Evolutionary conservation across 2,797 vertebrate genomes (phyloP).

Genomic region (Microcaecilia unicolor): DNA sequence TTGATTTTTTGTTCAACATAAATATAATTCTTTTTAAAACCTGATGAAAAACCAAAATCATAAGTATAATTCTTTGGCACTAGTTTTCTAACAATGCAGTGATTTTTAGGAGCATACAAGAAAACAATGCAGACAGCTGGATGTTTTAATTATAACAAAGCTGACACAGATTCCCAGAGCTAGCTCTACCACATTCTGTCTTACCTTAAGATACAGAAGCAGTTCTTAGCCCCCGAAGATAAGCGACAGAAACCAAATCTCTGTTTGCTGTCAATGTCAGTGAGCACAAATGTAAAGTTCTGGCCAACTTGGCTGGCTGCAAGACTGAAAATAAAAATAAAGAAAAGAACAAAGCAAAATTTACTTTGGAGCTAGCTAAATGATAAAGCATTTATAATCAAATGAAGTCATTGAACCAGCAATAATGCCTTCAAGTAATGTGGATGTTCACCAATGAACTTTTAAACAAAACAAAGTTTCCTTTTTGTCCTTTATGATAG

Average conservation of each 20-base stretch:
- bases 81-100: constrained; percentile 44
- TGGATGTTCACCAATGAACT: no score
- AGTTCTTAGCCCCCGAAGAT: constrained; percentile 74
- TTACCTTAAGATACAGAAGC: constrained; percentile 83
- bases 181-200: constrained; percentile 24
- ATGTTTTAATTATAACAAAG: constrained; percentile 30
- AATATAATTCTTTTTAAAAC: no score
- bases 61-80: constrained; percentile 32
- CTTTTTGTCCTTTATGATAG: no score
- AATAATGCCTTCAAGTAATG: no score
- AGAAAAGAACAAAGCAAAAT: constrained; percentile 25
- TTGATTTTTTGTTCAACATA: no score
- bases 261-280: constrained; percentile 79
- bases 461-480: no score
- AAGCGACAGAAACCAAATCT: constrained; percentile 73
- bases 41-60: constrained; percentile 36
- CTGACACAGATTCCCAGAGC: constrained; percentile 22
- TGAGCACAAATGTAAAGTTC: constrained; percentile 76
- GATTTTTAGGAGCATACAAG: constrained; percentile 41
- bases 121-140: constrained; percentile 41
- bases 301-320: constrained; percentile 69
- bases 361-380: constrained; percentile 25
- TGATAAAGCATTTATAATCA: constrained; percentile 30
- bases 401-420: constrained; percentile 39
- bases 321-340: constrained; percentile 53